Evolutionary conservation across 1,140 invertebrate genomes (phyloP).

Genomic region (Heliothis subflexa): DNA sequence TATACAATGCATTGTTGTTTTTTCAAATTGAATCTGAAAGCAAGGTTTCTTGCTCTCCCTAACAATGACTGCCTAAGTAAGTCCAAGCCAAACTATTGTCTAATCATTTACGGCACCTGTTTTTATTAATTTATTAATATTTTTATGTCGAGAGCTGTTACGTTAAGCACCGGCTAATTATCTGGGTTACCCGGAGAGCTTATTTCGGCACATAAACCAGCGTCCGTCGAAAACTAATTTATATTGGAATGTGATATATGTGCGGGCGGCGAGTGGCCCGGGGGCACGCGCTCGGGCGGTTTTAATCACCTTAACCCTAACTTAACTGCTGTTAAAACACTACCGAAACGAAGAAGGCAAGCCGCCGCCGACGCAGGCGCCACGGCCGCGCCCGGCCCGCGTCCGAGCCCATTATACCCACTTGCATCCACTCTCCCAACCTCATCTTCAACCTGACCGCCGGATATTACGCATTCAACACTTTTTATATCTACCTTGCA

Average conservation of each 20-base stretch:
- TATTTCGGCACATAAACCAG: constrained; percentile 74
- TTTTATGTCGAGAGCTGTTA: constrained; percentile 53
- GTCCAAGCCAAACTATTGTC: background rate
- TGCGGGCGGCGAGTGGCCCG: constrained; percentile 62
- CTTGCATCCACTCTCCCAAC: constrained; percentile 1
- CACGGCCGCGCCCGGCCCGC: constrained; percentile 48
- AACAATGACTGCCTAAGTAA: constrained; percentile 2
- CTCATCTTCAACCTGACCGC: constrained; percentile 41
- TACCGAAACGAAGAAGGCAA: constrained; percentile 56
- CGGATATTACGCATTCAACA: constrained; percentile 43
- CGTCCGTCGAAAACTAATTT: constrained; percentile 80
- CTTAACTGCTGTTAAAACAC: constrained; percentile 70
- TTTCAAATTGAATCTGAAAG: background rate
- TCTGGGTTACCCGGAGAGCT: constrained; percentile 55
- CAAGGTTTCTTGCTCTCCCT: background rate
- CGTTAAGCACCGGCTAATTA: constrained; percentile 60
- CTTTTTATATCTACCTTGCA: constrained; percentile 44
- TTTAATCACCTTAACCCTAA: constrained; percentile 80
- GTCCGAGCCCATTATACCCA: constrained; percentile 48
- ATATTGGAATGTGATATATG: constrained; percentile 85
- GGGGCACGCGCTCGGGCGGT: constrained; percentile 69
- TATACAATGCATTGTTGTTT: constrained; percentile 6
- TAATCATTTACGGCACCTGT: constrained; percentile 14
- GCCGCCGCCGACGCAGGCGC: constrained; percentile 64
- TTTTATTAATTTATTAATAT: constrained; percentile 47